Conservation (phyloP, 2,797 vertebrate genomes). For the Schizothorax lantsangensis region DNA sequence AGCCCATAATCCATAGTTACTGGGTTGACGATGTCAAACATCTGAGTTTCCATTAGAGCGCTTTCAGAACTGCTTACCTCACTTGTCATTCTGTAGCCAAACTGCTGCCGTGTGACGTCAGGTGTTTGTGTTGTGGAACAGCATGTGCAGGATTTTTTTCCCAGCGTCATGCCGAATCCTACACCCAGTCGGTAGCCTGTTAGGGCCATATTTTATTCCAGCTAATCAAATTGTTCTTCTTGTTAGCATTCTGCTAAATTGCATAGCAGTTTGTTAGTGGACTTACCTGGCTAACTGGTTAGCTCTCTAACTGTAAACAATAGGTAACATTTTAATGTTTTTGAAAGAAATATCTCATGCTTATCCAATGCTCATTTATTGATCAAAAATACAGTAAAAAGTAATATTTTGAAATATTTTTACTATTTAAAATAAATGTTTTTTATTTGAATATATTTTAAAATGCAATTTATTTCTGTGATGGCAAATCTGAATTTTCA, state of each 20-base stretch:
- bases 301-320: not conserved
- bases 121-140: not conserved
- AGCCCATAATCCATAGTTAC: not conserved
- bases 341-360: not conserved
- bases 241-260: not conserved
- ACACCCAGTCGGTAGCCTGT: not conserved
- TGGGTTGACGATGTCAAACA: conserved; percentile 4
- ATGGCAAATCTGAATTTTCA: not conserved
- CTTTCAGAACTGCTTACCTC: conserved; percentile 7
- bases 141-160: conserved; percentile 1
- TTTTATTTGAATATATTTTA: too few species aligned
- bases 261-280: not conserved
- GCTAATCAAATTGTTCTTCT: not conserved
- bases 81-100: not conserved
- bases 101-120: not conserved
- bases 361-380: not conserved
- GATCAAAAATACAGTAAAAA: not conserved
- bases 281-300: not conserved
- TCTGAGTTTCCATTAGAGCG: not conserved
- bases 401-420: not conserved
- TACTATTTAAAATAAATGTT: too few species aligned
- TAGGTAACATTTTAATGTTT: not conserved
- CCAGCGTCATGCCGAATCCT: not conserved
- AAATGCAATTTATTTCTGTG: not conserved
- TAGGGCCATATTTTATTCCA: not conserved